Percentiles rank a stretch among this genome's conserved stretches.
These are phyloP conservation scores for Bubo scandiacus DNA, from an alignment of 2,113 vertebrate species.

Conservation along the genomic window DNA sequence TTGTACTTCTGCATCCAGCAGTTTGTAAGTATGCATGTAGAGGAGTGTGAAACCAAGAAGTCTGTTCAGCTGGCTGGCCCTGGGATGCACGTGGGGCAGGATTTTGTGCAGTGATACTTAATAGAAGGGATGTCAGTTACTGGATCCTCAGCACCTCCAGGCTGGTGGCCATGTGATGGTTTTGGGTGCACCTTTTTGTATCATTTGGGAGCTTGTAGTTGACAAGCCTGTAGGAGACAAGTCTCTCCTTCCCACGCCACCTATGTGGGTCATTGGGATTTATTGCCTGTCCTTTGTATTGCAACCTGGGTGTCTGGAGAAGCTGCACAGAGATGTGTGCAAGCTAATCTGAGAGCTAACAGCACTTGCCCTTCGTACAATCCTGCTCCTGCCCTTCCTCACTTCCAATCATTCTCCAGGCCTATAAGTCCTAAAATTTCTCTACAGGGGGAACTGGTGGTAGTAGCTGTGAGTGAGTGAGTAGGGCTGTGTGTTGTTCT, in stretches of 20 bases:
- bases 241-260: neutral
- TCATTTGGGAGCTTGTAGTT: neutral
- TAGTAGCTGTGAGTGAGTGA: neutral
- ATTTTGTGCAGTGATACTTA: neutral
- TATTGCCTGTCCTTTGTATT: neutral
- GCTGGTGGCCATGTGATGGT: neutral
- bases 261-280: neutral
- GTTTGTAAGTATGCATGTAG: neutral
- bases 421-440: neutral
- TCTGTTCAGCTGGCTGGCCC: neutral
- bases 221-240: neutral
- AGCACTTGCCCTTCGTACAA: neutral
- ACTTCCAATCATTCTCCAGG: neutral
- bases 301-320: neutral
- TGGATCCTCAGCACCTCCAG: neutral
- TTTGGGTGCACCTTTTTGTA: neutral
- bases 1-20: neutral
- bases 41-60: neutral
- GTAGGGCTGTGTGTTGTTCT: neutral
- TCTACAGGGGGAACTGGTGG: neutral
- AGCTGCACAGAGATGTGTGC: neutral
- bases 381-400: neutral
- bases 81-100: rapidly evolving
- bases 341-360: neutral
- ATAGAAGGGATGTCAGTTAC: neutral